Percentiles rank a stretch among this genome's conserved stretches.
Conservation (phyloP, 2,113 vertebrate genomes). For the Nesogale talazaci region DNA sequence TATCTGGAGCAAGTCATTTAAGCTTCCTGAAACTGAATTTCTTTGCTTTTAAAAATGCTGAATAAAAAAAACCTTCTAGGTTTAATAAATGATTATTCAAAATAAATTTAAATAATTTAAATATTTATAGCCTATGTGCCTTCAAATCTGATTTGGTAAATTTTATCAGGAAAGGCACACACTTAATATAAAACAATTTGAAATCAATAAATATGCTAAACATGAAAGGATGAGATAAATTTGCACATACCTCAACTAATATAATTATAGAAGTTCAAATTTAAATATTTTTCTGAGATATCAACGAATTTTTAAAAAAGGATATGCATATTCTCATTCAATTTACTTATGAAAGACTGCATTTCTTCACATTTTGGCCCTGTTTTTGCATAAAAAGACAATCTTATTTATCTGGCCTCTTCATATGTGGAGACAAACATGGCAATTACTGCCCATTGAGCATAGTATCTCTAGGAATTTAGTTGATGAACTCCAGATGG, state of each 20-base stretch:
- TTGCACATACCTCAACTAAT: background rate
- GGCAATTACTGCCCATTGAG: background rate
- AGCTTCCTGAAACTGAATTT: background rate
- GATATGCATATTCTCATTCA: no score
- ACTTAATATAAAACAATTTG: background rate
- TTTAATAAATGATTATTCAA: slow-evolving; percentile 31
- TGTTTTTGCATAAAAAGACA: background rate
- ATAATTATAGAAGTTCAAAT: background rate
- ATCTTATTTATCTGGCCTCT: background rate
- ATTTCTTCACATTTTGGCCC: background rate
- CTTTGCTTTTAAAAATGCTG: background rate
- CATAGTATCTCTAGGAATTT: background rate
- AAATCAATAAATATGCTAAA: slow-evolving; percentile 43
- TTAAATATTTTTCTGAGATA: slow-evolving; percentile 37
- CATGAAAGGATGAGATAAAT: background rate
- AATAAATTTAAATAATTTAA: slow-evolving; percentile 40
- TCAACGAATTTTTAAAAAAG: background rate
- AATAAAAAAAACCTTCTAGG: slow-evolving; percentile 15
- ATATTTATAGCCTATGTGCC: background rate
- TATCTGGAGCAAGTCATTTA: background rate
- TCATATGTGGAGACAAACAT: background rate
- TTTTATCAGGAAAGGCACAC: slow-evolving; percentile 6
- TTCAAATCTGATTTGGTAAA: slow-evolving; percentile 4
- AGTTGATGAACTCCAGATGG: background rate
- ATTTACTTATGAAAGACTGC: background rate